Percentiles rank a stretch among this genome's conserved stretches.
These are phyloP conservation scores for Callitettix versicolor DNA, from an alignment of 1,140 invertebrate species.

Conservation along the genomic window DNA sequence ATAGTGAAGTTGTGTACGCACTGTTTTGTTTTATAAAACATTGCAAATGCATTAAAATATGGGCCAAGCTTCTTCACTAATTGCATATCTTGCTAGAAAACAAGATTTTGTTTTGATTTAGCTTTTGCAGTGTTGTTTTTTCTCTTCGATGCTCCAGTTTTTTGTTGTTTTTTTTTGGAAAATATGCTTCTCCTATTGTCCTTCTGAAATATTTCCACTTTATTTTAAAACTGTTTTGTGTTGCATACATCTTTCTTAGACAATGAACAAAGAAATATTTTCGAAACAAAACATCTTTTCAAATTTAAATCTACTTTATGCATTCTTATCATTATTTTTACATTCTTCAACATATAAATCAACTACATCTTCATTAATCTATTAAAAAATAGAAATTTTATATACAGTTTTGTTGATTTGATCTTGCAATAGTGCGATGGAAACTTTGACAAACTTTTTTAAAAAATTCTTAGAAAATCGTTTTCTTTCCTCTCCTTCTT, in stretches of 20 bases:
- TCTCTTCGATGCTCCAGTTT: slow-evolving; percentile 6
- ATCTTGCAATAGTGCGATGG: slow-evolving; percentile 21
- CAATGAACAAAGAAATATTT: no score
- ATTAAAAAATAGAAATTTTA: slow-evolving; percentile 10
- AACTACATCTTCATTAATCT: slow-evolving; percentile 19
- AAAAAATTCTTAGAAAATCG: background rate
- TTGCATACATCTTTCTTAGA: no score
- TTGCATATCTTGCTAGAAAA: no score
- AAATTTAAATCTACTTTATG: no score
- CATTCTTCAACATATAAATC: no score
- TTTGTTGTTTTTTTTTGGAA: slow-evolving; percentile 7
- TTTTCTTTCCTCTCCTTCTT: background rate
- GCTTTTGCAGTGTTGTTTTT: slow-evolving; percentile 20
- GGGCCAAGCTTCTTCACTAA: no score
- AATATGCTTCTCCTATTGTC: no score
- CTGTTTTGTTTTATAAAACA: slow-evolving; percentile 37
- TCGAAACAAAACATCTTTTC: no score
- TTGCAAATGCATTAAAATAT: slow-evolving; percentile 28
- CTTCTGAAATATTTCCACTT: no score
- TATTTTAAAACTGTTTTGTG: slow-evolving; percentile 5
- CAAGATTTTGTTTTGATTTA: no score
- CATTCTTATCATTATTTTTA: no score
- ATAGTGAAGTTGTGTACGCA: slow-evolving; percentile 35
- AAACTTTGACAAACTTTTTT: slow-evolving; percentile 16
- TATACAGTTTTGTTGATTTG: slow-evolving; percentile 18